These are phyloP conservation scores for Nymphalis c-album DNA, from an alignment of 2,888 invertebrate genomes.

Conservation along the genomic window DNA sequence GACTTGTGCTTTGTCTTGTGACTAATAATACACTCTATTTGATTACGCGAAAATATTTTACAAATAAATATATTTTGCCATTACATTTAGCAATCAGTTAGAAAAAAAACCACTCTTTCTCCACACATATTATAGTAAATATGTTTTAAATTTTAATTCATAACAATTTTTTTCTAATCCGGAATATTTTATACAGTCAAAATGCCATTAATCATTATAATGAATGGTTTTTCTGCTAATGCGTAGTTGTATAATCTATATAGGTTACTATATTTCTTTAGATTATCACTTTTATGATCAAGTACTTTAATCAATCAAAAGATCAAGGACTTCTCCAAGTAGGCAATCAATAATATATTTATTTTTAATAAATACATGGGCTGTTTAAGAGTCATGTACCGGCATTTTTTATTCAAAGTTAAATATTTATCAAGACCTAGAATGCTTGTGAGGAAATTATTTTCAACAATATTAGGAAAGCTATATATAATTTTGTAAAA, in stretches of 20 bases:
- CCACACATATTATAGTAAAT: too few species aligned
- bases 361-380: background rate
- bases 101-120: too few species aligned
- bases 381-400: background rate
- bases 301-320: slow-evolving; percentile 18
- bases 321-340: slow-evolving; percentile 16
- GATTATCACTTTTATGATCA: slow-evolving; percentile 3
- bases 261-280: slow-evolving; percentile 17
- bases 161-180: background rate
- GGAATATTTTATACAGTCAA: slow-evolving; percentile 1
- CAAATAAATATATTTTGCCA: too few species aligned
- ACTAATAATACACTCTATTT: too few species aligned
- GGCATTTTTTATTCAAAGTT: background rate
- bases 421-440: slow-evolving; percentile 7
- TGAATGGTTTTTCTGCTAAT: slow-evolving; percentile 25
- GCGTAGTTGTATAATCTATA: slow-evolving; percentile 21
- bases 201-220: slow-evolving; percentile 27
- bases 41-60: too few species aligned
- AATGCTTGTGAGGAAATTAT: slow-evolving; percentile 20
- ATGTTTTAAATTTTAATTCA: too few species aligned
- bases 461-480: slow-evolving; percentile 14
- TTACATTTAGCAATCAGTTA: too few species aligned
- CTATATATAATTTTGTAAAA: background rate
- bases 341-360: background rate
- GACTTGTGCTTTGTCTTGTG: too few species aligned